A percentile compares a stretch with the other conserved stretches of the same genome.
These are phyloP conservation scores for Oligia strigilis DNA, from an alignment of 2,888 invertebrate species.

Conservation along the genomic window DNA sequence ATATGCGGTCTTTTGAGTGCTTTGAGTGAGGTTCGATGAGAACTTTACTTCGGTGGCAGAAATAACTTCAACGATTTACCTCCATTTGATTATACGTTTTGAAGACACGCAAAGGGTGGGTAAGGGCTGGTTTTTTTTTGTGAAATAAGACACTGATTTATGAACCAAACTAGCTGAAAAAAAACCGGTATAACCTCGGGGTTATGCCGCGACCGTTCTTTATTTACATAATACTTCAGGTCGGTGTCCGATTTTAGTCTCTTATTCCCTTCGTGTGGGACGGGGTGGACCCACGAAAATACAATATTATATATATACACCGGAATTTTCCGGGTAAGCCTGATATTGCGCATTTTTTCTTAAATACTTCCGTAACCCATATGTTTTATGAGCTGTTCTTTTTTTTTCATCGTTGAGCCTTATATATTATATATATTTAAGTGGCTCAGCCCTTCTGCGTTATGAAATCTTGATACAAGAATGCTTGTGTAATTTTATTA, in stretches of 20 bases:
- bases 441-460: background rate
- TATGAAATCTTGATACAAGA: background rate
- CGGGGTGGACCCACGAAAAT: slow-evolving; percentile 14
- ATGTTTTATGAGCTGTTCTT: background rate
- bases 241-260: background rate
- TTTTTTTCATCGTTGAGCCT: background rate
- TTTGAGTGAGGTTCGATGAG: too few relatives aligned
- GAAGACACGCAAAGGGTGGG: too few relatives aligned
- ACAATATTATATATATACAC: slow-evolving; percentile 14
- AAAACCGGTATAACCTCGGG: too few relatives aligned
- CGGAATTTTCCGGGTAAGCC: background rate
- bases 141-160: too few relatives aligned
- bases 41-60: too few relatives aligned
- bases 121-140: too few relatives aligned
- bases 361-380: background rate
- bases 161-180: too few relatives aligned
- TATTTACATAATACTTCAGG: background rate
- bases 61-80: too few relatives aligned
- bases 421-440: background rate
- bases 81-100: too few relatives aligned
- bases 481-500: background rate
- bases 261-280: background rate
- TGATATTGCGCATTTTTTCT: background rate
- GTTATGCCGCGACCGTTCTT: too few relatives aligned
- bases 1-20: too few relatives aligned